phyloP scores from a whole-genome alignment of 1,140 invertebrate genomes.

The Dinoponera quadriceps region DNA sequence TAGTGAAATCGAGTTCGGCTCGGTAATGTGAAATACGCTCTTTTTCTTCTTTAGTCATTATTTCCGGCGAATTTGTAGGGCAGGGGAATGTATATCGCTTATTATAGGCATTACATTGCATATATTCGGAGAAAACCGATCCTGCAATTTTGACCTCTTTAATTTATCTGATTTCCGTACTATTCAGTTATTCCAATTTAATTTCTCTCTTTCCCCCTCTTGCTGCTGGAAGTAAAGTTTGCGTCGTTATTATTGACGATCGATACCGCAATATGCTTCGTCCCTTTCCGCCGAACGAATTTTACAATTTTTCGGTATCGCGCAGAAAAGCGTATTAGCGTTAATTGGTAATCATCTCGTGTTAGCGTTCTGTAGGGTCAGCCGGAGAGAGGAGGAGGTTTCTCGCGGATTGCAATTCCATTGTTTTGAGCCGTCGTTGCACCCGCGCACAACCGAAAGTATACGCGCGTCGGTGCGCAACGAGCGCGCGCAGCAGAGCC shows the following conservation, averaged over 20 bases:
- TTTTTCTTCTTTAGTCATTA: no score
- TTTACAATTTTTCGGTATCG: not conserved
- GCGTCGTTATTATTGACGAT: not conserved
- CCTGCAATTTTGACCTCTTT: no score
- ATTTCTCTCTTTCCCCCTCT: not conserved
- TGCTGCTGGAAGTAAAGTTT: not conserved
- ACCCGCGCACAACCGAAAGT: not conserved
- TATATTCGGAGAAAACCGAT: no score
- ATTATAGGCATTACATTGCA: no score
- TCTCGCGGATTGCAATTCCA: not conserved
- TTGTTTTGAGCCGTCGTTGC: constrained; percentile 18
- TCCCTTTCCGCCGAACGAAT: not conserved
- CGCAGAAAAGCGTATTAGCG: not conserved
- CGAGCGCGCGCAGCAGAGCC: constrained; percentile 25
- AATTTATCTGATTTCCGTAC: no score
- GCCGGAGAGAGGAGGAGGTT: not conserved
- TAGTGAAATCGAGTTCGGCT: no score
- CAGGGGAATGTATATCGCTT: no score
- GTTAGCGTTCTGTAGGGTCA: not conserved
- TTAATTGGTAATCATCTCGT: constrained; percentile 15
- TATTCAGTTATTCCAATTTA: no score
- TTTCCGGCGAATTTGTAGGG: no score
- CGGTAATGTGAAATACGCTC: no score
- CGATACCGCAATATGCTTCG: not conserved
- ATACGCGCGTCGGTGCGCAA: not conserved